Conservation (phyloP, 2,888 invertebrate genomes). For the Conchocele bisecta region DNA sequence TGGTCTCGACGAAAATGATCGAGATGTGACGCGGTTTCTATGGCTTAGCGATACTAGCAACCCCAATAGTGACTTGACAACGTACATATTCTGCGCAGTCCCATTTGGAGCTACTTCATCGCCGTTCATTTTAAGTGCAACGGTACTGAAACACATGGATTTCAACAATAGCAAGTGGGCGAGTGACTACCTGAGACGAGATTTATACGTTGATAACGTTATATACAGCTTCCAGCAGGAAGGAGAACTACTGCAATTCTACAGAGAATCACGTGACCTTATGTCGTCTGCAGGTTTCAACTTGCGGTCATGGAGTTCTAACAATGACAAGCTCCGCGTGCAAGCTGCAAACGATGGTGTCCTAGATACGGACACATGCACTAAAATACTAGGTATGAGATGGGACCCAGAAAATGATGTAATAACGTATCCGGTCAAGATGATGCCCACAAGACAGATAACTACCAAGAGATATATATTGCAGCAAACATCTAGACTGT, state of each 20-base stretch:
- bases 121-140: conserved; percentile 39
- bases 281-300: conserved; percentile 31
- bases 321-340: neutral
- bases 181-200: neutral
- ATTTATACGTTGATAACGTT: conserved; percentile 49
- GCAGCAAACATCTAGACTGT: no score
- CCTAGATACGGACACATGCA: conserved; percentile 3
- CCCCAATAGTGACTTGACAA: conserved; percentile 24
- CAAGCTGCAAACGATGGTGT: conserved; percentile 14
- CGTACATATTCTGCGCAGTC: conserved; percentile 22
- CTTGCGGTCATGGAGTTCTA: conserved; percentile 42
- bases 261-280: conserved; percentile 10
- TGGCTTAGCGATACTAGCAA: conserved; percentile 38
- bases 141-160: conserved; percentile 20
- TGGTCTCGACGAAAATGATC: conserved; percentile 36
- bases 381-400: conserved; percentile 38
- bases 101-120: conserved; percentile 24
- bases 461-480: no score
- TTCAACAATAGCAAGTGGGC: neutral
- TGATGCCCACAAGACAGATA: no score
- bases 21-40: conserved; percentile 45
- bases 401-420: conserved; percentile 33
- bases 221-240: conserved; percentile 29
- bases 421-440: conserved; percentile 4
- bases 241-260: conserved; percentile 7